Evolutionary conservation across 2,888 invertebrate species (phyloP).

Genomic region (Limnephilus lunatus): DNA sequence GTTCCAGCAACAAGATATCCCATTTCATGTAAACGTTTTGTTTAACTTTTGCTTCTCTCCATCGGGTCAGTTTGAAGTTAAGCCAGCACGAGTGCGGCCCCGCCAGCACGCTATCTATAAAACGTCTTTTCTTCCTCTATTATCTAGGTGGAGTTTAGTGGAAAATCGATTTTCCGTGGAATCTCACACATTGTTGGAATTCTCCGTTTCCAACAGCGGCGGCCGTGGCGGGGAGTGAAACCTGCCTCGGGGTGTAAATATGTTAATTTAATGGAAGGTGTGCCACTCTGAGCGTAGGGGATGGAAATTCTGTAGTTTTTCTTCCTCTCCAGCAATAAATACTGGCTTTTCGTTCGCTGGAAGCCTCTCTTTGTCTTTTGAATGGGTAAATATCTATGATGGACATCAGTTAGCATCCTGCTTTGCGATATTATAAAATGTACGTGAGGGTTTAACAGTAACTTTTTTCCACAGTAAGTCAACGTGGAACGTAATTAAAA

Average conservation of each 20-base stretch:
- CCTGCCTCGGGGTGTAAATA: neutral
- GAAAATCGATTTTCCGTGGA: slow-evolving; percentile 10
- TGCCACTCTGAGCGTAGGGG: neutral
- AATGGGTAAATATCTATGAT: neutral
- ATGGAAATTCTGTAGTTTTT: neutral
- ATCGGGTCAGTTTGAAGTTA: neutral
- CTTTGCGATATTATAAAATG: neutral
- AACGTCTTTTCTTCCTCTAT: neutral
- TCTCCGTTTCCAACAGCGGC: neutral
- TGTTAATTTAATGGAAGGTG: slow-evolving; percentile 2
- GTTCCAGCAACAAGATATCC: neutral
- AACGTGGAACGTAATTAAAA: no score
- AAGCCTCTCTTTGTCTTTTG: neutral
- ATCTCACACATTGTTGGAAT: slow-evolving; percentile 22
- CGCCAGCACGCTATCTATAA: neutral
- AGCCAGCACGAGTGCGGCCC: neutral
- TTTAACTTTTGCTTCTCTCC: neutral
- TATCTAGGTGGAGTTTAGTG: slow-evolving; percentile 26
- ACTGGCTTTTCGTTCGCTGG: neutral
- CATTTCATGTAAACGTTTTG: neutral
- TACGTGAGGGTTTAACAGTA: neutral
- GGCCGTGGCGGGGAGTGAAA: neutral
- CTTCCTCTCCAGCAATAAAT: neutral
- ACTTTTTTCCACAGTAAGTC: neutral
- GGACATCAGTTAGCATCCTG: neutral